Evolutionary conservation across 2,888 invertebrate genomes (phyloP).

Genomic region (Plebejus melissa): DNA sequence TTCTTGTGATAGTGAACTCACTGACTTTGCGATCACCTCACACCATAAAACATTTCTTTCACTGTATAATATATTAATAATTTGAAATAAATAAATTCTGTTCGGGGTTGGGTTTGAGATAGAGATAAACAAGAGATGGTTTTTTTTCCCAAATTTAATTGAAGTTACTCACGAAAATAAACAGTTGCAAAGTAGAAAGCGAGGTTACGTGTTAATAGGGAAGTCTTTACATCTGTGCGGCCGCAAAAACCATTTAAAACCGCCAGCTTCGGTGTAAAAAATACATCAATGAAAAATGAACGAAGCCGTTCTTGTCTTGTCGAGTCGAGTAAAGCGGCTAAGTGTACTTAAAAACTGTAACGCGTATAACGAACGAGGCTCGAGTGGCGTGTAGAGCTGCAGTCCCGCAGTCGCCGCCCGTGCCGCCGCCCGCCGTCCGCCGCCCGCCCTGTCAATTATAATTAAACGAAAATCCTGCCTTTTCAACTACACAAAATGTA

Average conservation of each 20-base stretch:
- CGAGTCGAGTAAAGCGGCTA: conserved; percentile 59
- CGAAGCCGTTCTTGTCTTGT: conserved; percentile 63
- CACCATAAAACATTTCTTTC: conserved; percentile 40
- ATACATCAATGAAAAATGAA: conserved; percentile 61
- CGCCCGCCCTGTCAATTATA: conserved; percentile 28
- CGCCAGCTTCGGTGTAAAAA: conserved; percentile 47
- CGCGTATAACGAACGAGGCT: conserved; percentile 70
- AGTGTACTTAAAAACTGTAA: conserved; percentile 68
- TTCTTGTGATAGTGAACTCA: conserved; percentile 57
- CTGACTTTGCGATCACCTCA: conserved; percentile 60
- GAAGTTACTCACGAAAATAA: neutral
- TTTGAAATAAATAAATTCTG: neutral
- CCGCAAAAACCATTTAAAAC: conserved; percentile 47
- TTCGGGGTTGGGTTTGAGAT: too few relatives aligned
- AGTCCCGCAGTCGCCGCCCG: conserved; percentile 43
- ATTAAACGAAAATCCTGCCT: conserved; percentile 30
- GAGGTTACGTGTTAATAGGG: neutral
- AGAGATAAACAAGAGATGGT: too few relatives aligned
- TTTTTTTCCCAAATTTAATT: neutral
- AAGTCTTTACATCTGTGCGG: conserved; percentile 6
- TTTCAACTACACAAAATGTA: conserved; percentile 18
- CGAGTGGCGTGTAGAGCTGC: conserved; percentile 52
- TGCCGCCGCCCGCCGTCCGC: conserved; percentile 56
- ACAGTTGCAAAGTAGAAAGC: neutral
- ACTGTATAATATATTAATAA: neutral